A percentile compares a stretch with the other conserved stretches of the same genome.
Conservation (phyloP, 2,888 invertebrate species). For the Brachyopa scutellaris region DNA sequence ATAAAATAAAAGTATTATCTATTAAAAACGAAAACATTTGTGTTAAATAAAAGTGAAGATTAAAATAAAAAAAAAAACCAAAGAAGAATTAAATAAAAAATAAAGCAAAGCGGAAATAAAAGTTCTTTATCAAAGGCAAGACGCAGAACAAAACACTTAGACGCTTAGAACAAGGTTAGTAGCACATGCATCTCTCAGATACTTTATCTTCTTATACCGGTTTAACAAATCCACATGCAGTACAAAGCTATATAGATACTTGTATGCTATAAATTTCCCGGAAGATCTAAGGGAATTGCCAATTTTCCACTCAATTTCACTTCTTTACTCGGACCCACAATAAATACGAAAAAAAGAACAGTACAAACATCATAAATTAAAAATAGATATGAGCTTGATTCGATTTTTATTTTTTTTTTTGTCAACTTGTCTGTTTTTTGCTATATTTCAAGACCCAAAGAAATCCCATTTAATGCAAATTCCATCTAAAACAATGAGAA, state of each 20-base stretch:
- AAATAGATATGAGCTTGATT: slow-evolving; percentile 42
- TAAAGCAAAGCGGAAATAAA: slow-evolving; percentile 24
- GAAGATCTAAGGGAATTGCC: too few species aligned
- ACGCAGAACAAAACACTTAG: not conserved
- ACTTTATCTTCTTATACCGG: not conserved
- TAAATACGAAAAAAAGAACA: too few species aligned
- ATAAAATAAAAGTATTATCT: slow-evolving; percentile 33
- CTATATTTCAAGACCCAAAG: not conserved
- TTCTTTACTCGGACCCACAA: too few species aligned
- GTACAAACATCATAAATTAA: too few species aligned
- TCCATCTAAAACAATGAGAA: not conserved
- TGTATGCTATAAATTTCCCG: slow-evolving; percentile 1
- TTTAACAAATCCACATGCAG: too few species aligned
- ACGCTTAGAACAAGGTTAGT: slow-evolving; percentile 48
- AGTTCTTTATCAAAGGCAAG: not conserved
- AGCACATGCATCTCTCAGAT: not conserved
- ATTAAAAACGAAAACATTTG: slow-evolving; percentile 7
- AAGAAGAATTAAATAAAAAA: not conserved
- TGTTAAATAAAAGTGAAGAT: slow-evolving; percentile 15
- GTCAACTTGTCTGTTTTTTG: not conserved
- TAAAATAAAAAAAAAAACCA: not conserved
- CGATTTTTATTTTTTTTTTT: not conserved
- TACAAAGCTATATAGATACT: too few species aligned
- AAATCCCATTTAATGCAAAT: slow-evolving; percentile 17
- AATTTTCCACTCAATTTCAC: too few species aligned